phyloP scores from a whole-genome alignment of 2,888 invertebrate genomes.

The Fabriciana adippe region DNA sequence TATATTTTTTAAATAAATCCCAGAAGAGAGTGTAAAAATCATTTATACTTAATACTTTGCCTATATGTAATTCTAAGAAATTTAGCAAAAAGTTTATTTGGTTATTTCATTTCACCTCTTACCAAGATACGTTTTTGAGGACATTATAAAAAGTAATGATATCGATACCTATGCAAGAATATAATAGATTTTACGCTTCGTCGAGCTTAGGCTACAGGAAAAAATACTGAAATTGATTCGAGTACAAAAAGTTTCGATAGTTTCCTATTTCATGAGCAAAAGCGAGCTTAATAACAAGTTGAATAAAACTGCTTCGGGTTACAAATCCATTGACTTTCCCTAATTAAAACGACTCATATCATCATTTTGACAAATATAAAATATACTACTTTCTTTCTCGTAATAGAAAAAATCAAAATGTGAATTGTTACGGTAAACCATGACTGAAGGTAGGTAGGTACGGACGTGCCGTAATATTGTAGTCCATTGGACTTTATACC shows the following conservation, averaged over 20 bases:
- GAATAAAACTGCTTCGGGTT: background rate
- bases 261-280: constrained; percentile 1
- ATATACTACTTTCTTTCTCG: too few relatives aligned
- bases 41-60: background rate
- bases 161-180: background rate
- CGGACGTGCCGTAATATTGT: too few relatives aligned
- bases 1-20: too few relatives aligned
- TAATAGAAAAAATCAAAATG: too few relatives aligned
- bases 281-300: background rate
- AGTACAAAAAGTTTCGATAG: background rate
- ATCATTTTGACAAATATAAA: too few relatives aligned
- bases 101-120: constrained; percentile 11
- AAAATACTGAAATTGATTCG: background rate
- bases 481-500: too few relatives aligned
- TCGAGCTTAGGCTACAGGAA: constrained; percentile 2
- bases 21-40: background rate
- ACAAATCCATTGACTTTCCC: background rate
- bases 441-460: too few relatives aligned
- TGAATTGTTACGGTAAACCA: too few relatives aligned
- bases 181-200: constrained; percentile 11
- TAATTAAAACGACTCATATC: too few relatives aligned
- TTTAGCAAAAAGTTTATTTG: background rate
- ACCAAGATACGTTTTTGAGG: background rate
- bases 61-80: background rate
- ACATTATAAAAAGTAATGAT: constrained; percentile 3